Evolutionary conservation across 2,888 invertebrate species (phyloP).

Genomic region (Plemyria rubiginata): DNA sequence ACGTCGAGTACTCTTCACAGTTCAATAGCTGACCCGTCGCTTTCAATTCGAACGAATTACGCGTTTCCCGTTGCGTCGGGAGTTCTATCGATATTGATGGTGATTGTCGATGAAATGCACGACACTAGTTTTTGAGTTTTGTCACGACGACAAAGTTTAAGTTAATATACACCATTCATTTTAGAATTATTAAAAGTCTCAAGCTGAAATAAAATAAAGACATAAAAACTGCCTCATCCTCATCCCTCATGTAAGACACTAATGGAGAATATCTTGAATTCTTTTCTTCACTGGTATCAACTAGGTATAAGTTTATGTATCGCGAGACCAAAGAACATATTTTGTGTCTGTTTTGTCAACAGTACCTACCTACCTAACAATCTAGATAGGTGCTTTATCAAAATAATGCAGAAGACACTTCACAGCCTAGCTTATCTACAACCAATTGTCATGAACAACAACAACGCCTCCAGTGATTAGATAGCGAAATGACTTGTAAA

Average conservation of each 20-base stretch:
- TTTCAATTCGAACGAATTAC: constrained; percentile 58
- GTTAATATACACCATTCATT: too few species aligned
- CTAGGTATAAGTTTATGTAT: background rate
- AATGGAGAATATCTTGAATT: too few species aligned
- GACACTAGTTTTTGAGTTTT: constrained; percentile 1
- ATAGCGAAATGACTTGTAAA: constrained; percentile 2
- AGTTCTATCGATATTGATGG: constrained; percentile 17
- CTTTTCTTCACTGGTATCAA: too few species aligned
- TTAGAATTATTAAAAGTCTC: too few species aligned
- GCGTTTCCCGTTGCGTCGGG: constrained; percentile 56
- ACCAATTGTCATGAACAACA: constrained; percentile 5
- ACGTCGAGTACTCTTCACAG: constrained; percentile 16
- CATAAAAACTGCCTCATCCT: too few species aligned
- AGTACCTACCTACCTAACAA: background rate
- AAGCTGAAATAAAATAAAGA: too few species aligned
- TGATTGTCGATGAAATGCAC: constrained; percentile 17
- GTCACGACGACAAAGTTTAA: too few species aligned
- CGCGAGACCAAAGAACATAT: background rate
- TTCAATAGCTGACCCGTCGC: constrained; percentile 51
- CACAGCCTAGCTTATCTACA: background rate
- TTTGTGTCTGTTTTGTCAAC: background rate
- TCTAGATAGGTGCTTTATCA: constrained; percentile 1
- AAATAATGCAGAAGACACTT: constrained; percentile 2
- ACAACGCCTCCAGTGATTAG: constrained; percentile 8
- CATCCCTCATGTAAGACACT: too few species aligned